These are phyloP conservation scores for Orestias chungarensis DNA, from an alignment of 2,797 vertebrate species.

Conservation along the genomic window DNA sequence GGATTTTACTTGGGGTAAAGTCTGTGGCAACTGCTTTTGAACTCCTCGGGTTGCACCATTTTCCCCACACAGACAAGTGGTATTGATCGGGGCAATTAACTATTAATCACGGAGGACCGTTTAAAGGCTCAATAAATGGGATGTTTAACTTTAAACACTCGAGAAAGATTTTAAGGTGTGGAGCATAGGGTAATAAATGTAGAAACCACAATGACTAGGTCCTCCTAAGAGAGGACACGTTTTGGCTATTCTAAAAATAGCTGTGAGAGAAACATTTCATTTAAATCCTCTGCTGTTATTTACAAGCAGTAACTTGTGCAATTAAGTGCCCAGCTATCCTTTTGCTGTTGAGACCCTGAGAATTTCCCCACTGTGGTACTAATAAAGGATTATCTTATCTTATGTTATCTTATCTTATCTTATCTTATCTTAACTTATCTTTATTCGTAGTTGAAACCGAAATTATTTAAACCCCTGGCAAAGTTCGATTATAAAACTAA, in stretches of 20 bases:
- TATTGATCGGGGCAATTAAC: background rate
- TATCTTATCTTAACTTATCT: too few species aligned
- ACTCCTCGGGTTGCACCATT: background rate
- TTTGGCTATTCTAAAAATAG: background rate
- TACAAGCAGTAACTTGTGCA: background rate
- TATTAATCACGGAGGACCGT: background rate
- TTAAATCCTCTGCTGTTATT: background rate
- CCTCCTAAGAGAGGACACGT: background rate
- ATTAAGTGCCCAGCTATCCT: too few species aligned
- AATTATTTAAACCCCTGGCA: background rate
- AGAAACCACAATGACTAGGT: background rate
- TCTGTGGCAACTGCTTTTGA: constrained; percentile 20
- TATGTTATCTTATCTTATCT: too few species aligned
- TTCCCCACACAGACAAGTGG: background rate
- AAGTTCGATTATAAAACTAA: background rate
- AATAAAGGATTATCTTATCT: too few species aligned
- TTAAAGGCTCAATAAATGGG: background rate
- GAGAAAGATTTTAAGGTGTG: background rate
- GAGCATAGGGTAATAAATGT: background rate
- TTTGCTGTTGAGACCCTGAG: too few species aligned
- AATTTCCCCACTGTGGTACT: too few species aligned
- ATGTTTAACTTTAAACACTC: background rate
- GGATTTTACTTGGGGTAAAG: constrained; percentile 24
- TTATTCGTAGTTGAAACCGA: background rate
- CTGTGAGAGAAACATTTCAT: background rate